Evolutionary conservation across 2,797 vertebrate genomes (phyloP).

Genomic region (Xenopus petersii): DNA sequence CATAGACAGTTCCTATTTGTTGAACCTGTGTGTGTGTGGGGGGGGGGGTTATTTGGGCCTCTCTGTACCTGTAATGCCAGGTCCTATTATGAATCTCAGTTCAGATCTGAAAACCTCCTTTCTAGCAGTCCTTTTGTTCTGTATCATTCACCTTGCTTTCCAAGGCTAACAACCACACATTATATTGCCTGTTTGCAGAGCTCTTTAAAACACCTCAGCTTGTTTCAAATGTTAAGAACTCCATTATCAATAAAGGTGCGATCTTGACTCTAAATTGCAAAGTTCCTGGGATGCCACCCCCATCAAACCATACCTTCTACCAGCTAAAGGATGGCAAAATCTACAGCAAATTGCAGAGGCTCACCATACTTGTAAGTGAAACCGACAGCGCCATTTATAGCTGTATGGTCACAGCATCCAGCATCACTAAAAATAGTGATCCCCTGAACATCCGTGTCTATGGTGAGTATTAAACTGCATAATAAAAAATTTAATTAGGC

Average conservation of each 20-base stretch:
- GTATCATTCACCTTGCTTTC: too few species aligned
- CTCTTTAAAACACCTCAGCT: conserved; percentile 65
- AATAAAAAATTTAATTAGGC: too few species aligned
- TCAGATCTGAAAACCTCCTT: too few species aligned
- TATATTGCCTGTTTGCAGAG: conserved; percentile 58
- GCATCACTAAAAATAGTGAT: conserved; percentile 65
- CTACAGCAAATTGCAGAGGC: conserved; percentile 12
- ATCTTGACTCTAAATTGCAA: conserved; percentile 55
- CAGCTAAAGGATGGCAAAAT: conserved; percentile 38
- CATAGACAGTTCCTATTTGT: too few species aligned
- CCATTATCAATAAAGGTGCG: conserved; percentile 58
- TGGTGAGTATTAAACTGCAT: conserved; percentile 59
- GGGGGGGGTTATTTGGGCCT: too few species aligned
- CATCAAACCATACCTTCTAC: conserved; percentile 55
- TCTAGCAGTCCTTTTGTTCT: too few species aligned
- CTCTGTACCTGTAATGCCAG: too few species aligned
- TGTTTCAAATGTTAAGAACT: conserved; percentile 25
- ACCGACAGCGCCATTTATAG: conserved; percentile 60
- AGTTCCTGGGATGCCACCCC: conserved; percentile 20
- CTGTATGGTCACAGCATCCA: conserved; percentile 60
- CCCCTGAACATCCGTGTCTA: conserved; percentile 58
- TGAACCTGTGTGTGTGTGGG: too few species aligned
- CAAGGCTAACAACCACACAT: neutral
- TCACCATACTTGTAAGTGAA: conserved; percentile 45
- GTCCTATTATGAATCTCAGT: too few species aligned